phyloP scores from a whole-genome alignment of 2,797 vertebrate genomes.

The Gallinago solitaria region DNA sequence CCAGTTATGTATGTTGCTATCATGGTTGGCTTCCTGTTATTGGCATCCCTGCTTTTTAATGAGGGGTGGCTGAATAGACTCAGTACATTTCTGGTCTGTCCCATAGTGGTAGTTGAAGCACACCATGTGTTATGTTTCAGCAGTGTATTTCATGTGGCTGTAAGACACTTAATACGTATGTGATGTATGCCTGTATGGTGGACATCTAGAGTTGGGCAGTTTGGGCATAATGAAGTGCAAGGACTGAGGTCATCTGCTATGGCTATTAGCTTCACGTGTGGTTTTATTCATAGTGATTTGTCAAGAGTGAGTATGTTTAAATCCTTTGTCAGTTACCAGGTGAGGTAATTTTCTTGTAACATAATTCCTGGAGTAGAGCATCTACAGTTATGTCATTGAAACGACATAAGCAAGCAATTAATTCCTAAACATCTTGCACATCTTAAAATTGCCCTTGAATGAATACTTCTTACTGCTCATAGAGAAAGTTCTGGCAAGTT shows the following conservation, averaged over 20 bases:
- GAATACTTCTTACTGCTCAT: not conserved
- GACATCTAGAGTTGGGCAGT: not conserved
- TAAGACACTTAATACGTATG: not conserved
- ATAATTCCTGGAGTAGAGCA: not conserved
- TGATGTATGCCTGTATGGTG: not conserved
- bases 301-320: not conserved
- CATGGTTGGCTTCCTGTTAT: not conserved
- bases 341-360: not conserved
- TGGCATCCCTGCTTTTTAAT: not conserved
- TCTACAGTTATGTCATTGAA: not conserved
- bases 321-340: not conserved
- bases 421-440: not conserved
- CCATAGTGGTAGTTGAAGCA: not conserved
- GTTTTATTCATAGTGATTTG: not conserved
- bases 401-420: not conserved
- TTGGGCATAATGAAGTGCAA: not conserved
- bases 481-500: not conserved
- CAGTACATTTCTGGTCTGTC: not conserved
- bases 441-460: not conserved
- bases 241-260: not conserved
- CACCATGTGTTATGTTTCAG: not conserved
- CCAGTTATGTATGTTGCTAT: not conserved
- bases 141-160: not conserved
- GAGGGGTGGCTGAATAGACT: not conserved
- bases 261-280: not conserved